Percentiles rank a stretch among this genome's conserved stretches.
Evolutionary conservation across 2,113 vertebrate species (phyloP).

Genomic region (Herpailurus yagouaroundi): DNA sequence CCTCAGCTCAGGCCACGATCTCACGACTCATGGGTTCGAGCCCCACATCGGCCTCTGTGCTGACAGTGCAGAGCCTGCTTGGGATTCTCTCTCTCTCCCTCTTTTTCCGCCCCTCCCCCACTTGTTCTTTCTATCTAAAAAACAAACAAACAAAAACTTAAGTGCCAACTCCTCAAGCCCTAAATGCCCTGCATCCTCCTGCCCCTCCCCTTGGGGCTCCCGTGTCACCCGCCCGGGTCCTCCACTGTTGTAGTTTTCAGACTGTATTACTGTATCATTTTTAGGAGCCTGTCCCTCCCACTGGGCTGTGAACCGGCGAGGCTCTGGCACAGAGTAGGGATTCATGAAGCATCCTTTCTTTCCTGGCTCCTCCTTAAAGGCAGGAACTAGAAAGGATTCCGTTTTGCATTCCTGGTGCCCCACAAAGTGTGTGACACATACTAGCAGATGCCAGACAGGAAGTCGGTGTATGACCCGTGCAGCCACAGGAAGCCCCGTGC

Average conservation of each 20-base stretch:
- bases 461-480: fast-evolving
- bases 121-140: too few species aligned
- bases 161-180: background rate
- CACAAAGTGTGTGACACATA: background rate
- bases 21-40: too few species aligned
- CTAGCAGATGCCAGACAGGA: too few species aligned
- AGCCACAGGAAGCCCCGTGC: too few species aligned
- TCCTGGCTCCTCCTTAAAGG: background rate
- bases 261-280: background rate
- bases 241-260: background rate
- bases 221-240: too few species aligned
- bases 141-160: too few species aligned
- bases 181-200: background rate
- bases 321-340: background rate
- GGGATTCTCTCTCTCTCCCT: too few species aligned
- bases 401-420: background rate
- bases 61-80: too few species aligned
- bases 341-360: background rate
- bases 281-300: background rate
- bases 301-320: background rate
- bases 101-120: too few species aligned
- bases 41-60: too few species aligned
- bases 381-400: background rate
- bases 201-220: background rate
- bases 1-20: too few species aligned